Base-by-base conservation (phyloP, 2,797 vertebrate species). In the Acrocephalus scirpaceus region DNA sequence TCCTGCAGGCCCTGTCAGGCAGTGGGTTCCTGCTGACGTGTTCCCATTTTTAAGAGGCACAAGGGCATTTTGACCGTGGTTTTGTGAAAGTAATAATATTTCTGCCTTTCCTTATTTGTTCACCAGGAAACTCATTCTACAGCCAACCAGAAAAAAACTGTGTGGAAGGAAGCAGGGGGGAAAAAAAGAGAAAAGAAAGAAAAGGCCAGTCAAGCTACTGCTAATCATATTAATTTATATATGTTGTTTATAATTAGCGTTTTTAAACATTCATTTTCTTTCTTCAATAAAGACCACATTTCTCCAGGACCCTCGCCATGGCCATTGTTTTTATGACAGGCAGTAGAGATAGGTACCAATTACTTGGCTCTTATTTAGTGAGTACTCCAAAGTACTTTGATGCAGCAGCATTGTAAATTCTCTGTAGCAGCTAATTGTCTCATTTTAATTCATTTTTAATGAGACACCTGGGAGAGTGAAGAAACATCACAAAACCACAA, bases 391-490 rank as follows among this genome's bases (percentile, higher is more conserved):
- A 91, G 72, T 69, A 86, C 89, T 95, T 95, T 88, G 81, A 91
- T 93, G 81, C 40, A 93, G 81, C 72, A 91, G 75, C 54, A 80
- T 7, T 86, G 78, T 86, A 95, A 86, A 82, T 76, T 84, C 71
- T 85, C 69, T 62, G 75, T 38, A 69, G 91, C 64, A 77, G 89
- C 72, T 94, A 95, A 94, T 91, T 86, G 79, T 93, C 88, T 94
- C 82, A 87, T 94, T 95, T 96, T 54, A 87, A 93, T 93, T 88
- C 22, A 86, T 90, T 94, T 96, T 94, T 93, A 96, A 94, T 94
- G 87, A 95, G 93, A 53, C 82, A 94, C 87, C 79, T 92, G 72
- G 65, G 85, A 95, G 58, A 86, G 66, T 18, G 79, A 92, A 71
- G 61, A 65, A 90, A 38, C 54, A 92, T 80, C 69, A 90, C 60